These are phyloP conservation scores for Taeniopygia guttata DNA, from an alignment of 2,797 vertebrate genomes.

Conservation along the genomic window DNA sequence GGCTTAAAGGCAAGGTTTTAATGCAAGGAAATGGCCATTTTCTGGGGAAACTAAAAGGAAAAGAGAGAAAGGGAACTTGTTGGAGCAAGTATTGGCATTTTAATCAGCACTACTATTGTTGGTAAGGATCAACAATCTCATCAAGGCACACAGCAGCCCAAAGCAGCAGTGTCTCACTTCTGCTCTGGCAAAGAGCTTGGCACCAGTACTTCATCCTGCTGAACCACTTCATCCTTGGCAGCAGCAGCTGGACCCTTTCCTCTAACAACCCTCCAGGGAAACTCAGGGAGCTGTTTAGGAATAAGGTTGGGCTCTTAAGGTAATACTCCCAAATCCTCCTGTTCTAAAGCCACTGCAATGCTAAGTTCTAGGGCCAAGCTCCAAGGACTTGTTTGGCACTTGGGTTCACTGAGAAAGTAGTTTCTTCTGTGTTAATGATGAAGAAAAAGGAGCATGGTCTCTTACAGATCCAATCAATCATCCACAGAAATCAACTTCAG, in stretches of 20 bases:
- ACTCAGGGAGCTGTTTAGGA: not conserved
- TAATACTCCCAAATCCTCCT: not conserved
- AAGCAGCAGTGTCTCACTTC: not conserved
- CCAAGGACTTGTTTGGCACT: not conserved
- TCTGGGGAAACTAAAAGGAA: not conserved
- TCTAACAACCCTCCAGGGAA: not conserved
- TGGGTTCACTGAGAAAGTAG: not conserved
- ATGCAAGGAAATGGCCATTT: not conserved
- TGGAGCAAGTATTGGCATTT: not conserved
- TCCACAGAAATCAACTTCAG: not conserved
- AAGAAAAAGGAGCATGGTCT: not conserved
- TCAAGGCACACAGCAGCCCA: not conserved
- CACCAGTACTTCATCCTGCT: not conserved
- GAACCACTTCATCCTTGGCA: not conserved
- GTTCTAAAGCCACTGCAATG: not conserved
- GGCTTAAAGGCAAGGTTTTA: not conserved
- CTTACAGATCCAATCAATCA: slow-evolving; percentile 11
- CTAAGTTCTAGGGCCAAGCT: not conserved
- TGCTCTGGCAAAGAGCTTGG: not conserved
- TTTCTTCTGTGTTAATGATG: not conserved
- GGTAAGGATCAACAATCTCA: not conserved
- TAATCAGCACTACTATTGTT: not conserved
- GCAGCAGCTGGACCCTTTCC: not conserved
- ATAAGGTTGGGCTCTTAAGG: not conserved
- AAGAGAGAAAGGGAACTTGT: not conserved